Percentiles rank a stretch among this genome's conserved stretches.
Evolutionary conservation across 2,113 vertebrate genomes (phyloP).

Genomic region (Oncorhynchus keta): DNA sequence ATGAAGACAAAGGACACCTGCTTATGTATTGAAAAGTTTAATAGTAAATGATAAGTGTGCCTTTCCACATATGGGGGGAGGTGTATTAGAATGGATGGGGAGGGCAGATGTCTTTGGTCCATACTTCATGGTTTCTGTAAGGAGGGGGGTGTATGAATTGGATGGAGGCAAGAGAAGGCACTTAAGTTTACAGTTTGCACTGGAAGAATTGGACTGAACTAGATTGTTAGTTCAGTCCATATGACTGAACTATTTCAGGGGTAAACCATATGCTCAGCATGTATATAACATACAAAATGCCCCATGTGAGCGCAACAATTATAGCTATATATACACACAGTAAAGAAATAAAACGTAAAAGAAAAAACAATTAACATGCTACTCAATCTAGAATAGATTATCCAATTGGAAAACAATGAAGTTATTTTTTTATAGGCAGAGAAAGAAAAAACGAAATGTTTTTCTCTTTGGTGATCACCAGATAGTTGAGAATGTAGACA

Average conservation of each 20-base stretch:
- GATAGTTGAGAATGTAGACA: constrained; percentile 42
- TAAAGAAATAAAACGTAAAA: constrained; percentile 13
- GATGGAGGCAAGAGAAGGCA: constrained; percentile 74
- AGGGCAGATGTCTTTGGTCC: constrained; percentile 76
- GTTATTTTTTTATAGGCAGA: constrained; percentile 35
- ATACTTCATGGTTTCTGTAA: constrained; percentile 49
- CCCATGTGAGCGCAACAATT: constrained; percentile 50
- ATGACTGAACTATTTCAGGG: neutral
- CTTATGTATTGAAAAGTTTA: constrained; percentile 72
- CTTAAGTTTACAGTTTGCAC: constrained; percentile 76
- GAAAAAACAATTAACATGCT: constrained; percentile 8
- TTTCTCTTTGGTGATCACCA: constrained; percentile 60
- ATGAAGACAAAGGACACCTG: constrained; percentile 1
- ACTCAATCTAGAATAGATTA: constrained; percentile 20
- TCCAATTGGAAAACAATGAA: constrained; percentile 35
- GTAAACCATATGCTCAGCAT: constrained; percentile 53
- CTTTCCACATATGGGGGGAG: constrained; percentile 61
- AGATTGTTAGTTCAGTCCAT: too few relatives aligned
- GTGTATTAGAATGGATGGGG: constrained; percentile 41
- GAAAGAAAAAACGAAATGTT: constrained; percentile 29
- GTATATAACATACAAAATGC: constrained; percentile 67
- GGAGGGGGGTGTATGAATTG: constrained; percentile 26
- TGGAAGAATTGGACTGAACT: too few relatives aligned
- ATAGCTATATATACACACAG: constrained; percentile 63
- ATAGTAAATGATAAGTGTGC: constrained; percentile 77